These are phyloP conservation scores for Schizotus pectinicornis DNA, from an alignment of 2,888 invertebrate genomes.

Conservation along the genomic window DNA sequence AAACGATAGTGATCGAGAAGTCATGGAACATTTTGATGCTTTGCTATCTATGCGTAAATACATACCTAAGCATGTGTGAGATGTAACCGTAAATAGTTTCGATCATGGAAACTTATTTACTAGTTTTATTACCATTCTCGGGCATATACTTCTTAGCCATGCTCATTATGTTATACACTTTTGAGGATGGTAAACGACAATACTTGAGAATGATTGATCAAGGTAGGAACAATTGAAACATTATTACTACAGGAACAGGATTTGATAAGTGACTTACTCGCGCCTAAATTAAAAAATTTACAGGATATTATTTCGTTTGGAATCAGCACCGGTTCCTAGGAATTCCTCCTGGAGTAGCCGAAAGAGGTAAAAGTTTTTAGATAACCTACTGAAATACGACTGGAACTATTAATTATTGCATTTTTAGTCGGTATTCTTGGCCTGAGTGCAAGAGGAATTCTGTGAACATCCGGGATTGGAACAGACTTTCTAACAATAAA, in stretches of 20 bases:
- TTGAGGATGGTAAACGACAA: constrained; percentile 10
- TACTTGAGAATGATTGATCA: constrained; percentile 22
- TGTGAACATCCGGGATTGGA: too few relatives aligned
- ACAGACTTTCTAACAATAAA: too few relatives aligned
- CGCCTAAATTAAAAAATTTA: not conserved
- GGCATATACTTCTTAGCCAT: constrained; percentile 19
- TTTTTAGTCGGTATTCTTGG: not conserved
- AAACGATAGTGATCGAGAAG: too few relatives aligned
- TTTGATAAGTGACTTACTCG: too few relatives aligned
- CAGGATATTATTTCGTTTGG: constrained; percentile 26
- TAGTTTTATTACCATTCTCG: constrained; percentile 21
- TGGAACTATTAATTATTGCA: too few relatives aligned
- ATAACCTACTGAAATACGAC: too few relatives aligned
- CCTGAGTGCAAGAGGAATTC: too few relatives aligned
- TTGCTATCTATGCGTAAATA: constrained; percentile 28
- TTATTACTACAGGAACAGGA: too few relatives aligned
- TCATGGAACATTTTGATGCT: constrained; percentile 30
- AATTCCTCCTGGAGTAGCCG: constrained; percentile 20
- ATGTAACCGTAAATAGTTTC: too few relatives aligned
- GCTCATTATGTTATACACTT: constrained; percentile 15
- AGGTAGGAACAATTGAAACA: constrained; percentile 14
- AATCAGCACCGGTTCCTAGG: constrained; percentile 12
- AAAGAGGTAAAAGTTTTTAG: constrained; percentile 2
- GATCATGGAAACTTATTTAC: constrained; percentile 19
- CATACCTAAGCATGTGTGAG: constrained; percentile 26